phyloP scores from a whole-genome alignment of 2,888 invertebrate species.

The Eubasilissa splendida region DNA sequence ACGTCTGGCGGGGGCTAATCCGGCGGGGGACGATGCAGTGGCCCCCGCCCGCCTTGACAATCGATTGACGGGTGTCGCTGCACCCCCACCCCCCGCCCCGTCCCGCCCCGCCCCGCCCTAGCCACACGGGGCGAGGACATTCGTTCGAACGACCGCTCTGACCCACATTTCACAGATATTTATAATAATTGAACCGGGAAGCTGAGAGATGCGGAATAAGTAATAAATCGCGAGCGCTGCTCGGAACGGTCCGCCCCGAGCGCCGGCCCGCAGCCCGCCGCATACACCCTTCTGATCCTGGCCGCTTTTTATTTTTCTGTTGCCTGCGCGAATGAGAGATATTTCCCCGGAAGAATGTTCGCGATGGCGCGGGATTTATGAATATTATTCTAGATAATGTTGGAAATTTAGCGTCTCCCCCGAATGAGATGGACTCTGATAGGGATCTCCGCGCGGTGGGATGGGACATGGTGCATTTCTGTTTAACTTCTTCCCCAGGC shows the following conservation, averaged over 20 bases:
- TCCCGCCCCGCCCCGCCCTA: slow-evolving; percentile 22
- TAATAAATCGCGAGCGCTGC: slow-evolving; percentile 58
- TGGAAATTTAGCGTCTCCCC: slow-evolving; percentile 54
- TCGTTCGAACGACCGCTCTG: slow-evolving; percentile 60
- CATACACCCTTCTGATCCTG: slow-evolving; percentile 44
- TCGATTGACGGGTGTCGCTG: slow-evolving; percentile 73
- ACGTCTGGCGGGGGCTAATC: slow-evolving; percentile 54
- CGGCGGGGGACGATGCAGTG: slow-evolving; percentile 59
- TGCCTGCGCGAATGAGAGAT: slow-evolving; percentile 54
- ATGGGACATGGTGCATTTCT: slow-evolving; percentile 13
- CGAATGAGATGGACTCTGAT: slow-evolving; percentile 54
- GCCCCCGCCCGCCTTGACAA: slow-evolving; percentile 64
- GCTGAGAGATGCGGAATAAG: slow-evolving; percentile 59
- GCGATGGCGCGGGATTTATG: slow-evolving; percentile 58
- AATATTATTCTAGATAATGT: slow-evolving; percentile 59
- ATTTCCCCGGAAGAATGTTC: slow-evolving; percentile 50
- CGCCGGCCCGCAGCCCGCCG: slow-evolving; percentile 37
- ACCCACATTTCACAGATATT: slow-evolving; percentile 70
- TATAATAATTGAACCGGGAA: slow-evolving; percentile 71
- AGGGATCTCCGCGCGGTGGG: slow-evolving; percentile 49
- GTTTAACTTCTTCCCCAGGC: slow-evolving; percentile 33
- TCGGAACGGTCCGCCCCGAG: slow-evolving; percentile 48
- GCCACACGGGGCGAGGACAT: slow-evolving; percentile 59
- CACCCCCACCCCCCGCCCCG: slow-evolving; percentile 61
- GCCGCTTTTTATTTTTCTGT: slow-evolving; percentile 55